phyloP scores from a whole-genome alignment of 1,140 invertebrate species.

The Euschistus heros region DNA sequence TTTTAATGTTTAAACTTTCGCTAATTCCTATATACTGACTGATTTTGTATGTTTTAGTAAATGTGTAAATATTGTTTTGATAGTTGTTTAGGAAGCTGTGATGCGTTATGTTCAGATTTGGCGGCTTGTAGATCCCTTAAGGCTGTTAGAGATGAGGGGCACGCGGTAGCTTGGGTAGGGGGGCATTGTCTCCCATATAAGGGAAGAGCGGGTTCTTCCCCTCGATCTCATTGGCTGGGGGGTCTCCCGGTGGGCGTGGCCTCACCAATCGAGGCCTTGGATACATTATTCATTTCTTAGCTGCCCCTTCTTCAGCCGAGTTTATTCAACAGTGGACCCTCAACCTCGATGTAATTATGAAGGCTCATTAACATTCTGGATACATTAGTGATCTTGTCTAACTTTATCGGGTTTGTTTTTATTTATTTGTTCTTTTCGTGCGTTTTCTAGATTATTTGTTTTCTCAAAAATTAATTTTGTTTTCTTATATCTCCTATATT shows the following conservation, averaged over 20 bases:
- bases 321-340: not conserved
- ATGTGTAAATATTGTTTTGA: too few species aligned
- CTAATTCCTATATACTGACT: too few species aligned
- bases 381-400: not conserved
- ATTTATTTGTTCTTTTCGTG: too few species aligned
- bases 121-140: too few species aligned
- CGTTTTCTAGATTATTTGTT: too few species aligned
- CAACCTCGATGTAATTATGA: conserved; percentile 9
- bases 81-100: not conserved
- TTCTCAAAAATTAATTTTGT: too few species aligned
- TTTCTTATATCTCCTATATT: too few species aligned
- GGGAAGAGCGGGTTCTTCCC: conserved; percentile 3
- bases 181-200: conserved; percentile 14
- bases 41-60: too few species aligned
- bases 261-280: conserved; percentile 1
- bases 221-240: not conserved
- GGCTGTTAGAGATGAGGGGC: not conserved
- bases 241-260: not conserved
- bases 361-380: conserved; percentile 2
- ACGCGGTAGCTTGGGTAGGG: not conserved
- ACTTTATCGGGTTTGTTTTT: too few species aligned
- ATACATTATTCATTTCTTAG: conserved; percentile 14
- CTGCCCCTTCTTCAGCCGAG: not conserved
- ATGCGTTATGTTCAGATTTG: not conserved
- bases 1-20: too few species aligned